Conservation (phyloP, 2,888 invertebrate species). For the Chaitophorus viminalis region DNA sequence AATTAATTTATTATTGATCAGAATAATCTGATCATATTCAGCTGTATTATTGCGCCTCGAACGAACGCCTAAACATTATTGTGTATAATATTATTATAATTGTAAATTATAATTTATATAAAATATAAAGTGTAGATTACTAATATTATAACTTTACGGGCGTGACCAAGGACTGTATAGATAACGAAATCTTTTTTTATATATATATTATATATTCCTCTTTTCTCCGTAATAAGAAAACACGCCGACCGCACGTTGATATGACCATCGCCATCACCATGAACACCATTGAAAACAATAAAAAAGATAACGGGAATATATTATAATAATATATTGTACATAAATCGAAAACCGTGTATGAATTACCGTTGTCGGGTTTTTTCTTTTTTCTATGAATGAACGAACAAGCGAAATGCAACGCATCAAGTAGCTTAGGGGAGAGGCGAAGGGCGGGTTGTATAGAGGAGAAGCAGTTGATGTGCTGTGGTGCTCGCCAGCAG, state of each 20-base stretch:
- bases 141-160: constrained; percentile 41
- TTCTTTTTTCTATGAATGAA: constrained; percentile 44
- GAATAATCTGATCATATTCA: constrained; percentile 17
- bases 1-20: background rate
- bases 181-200: constrained; percentile 7
- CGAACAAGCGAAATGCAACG: background rate
- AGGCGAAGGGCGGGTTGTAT: background rate
- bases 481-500: background rate
- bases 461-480: background rate
- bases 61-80: constrained; percentile 10
- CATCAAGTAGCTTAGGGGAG: background rate
- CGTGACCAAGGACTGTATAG: constrained; percentile 48
- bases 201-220: background rate
- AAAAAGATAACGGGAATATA: constrained; percentile 27
- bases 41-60: constrained; percentile 45
- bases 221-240: background rate
- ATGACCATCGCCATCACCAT: background rate
- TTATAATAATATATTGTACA: background rate
- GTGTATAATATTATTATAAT: background rate
- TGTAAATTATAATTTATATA: background rate
- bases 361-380: constrained; percentile 23
- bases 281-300: constrained; percentile 1
- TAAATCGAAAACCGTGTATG: background rate
- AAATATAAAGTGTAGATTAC: background rate
- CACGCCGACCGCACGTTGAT: background rate